Conservation (phyloP, 2,113 vertebrate species). For the Macquaria ambigua region DNA sequence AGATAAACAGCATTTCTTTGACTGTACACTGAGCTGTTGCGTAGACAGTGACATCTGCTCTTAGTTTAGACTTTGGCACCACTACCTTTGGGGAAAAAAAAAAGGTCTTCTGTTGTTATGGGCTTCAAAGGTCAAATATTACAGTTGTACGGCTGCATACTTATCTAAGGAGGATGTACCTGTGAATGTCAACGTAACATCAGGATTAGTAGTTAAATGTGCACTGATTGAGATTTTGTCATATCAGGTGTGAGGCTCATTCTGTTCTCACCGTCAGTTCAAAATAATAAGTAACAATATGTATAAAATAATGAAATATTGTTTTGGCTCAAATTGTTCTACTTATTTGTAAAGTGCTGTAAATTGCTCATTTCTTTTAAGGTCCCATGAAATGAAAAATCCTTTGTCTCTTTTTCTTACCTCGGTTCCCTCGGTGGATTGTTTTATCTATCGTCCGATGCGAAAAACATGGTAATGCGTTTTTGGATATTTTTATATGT, state of each 20-base stretch:
- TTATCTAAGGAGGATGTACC: constrained; percentile 44
- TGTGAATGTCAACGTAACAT: constrained; percentile 35
- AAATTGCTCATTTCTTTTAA: neutral
- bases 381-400: neutral
- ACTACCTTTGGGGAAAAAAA: neutral
- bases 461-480: neutral
- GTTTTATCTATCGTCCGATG: neutral
- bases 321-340: neutral
- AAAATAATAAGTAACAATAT: neutral
- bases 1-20: constrained; percentile 3
- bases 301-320: neutral
- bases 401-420: neutral
- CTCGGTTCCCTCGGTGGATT: neutral
- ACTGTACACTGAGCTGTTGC: constrained; percentile 11
- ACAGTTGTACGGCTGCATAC: constrained; percentile 4
- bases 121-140: constrained; percentile 64
- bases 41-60: constrained; percentile 33
- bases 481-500: neutral
- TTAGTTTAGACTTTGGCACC: constrained; percentile 46
- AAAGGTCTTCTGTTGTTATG: constrained; percentile 23
- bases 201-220: constrained; percentile 29
- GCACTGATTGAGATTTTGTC: constrained; percentile 21
- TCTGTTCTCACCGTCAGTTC: neutral
- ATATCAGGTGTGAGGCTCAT: neutral
- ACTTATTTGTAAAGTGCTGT: neutral